Evolutionary conservation across 2,888 invertebrate species (phyloP).

Genomic region (Eristalis intricaria): DNA sequence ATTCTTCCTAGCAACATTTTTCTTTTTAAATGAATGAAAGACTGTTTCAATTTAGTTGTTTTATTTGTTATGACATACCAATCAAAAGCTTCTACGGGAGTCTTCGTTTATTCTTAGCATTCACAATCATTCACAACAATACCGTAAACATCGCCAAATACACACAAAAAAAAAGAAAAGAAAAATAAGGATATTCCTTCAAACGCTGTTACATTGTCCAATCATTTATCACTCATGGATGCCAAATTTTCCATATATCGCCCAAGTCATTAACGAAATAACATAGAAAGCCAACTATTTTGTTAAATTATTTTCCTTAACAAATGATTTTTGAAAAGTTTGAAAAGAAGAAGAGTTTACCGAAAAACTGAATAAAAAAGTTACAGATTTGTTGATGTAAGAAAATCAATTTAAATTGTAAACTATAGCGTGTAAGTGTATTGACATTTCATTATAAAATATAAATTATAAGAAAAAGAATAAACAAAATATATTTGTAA

Average conservation of each 20-base stretch:
- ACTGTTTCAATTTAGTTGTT: not conserved
- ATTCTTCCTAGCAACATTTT: not conserved
- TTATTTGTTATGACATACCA: not conserved
- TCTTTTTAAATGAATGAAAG: not conserved
- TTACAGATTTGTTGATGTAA: conserved; percentile 19
- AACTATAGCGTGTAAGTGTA: conserved; percentile 63
- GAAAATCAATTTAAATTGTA: conserved; percentile 38
- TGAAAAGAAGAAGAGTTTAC: conserved; percentile 1
- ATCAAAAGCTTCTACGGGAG: not conserved
- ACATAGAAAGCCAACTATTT: not conserved
- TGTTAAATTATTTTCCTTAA: conserved; percentile 8
- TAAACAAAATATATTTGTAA: conserved; percentile 63
- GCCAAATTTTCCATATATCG: conserved; percentile 65
- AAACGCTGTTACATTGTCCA: conserved; percentile 51
- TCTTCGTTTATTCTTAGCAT: not conserved
- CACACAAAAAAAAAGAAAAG: not conserved
- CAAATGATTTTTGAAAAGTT: not conserved
- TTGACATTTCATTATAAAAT: conserved; percentile 25
- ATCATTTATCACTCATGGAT: conserved; percentile 58
- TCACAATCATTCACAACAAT: conserved; percentile 44
- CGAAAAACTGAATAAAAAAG: not conserved
- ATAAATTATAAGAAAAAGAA: conserved; percentile 40
- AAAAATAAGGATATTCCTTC: not conserved
- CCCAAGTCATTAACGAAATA: not conserved
- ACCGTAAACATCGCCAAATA: conserved; percentile 56